These are phyloP conservation scores for Thumatha senex DNA, from an alignment of 2,888 invertebrate genomes.

Conservation along the genomic window DNA sequence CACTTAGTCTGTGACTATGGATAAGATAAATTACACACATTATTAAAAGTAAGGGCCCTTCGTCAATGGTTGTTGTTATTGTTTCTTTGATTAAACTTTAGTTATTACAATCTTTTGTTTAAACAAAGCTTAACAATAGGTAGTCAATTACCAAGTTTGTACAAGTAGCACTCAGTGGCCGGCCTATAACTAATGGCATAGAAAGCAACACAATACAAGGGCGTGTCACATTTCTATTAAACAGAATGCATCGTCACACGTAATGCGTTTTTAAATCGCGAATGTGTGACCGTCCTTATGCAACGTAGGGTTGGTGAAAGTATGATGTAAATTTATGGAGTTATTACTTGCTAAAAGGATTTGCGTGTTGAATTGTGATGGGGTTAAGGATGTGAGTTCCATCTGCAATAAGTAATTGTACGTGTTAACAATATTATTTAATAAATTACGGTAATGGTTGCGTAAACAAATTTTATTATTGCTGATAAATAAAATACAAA, in stretches of 20 bases:
- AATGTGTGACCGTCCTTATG: conserved; percentile 33
- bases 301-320: conserved; percentile 42
- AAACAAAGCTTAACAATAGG: conserved; percentile 2
- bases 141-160: conserved; percentile 3
- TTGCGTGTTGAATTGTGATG: conserved; percentile 6
- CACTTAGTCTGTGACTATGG: too few relatives aligned
- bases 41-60: background rate
- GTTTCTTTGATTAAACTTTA: conserved; percentile 13
- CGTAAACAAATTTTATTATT: background rate
- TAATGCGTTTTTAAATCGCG: conserved; percentile 39
- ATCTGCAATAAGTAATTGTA: background rate
- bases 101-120: conserved; percentile 13
- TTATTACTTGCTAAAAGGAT: background rate
- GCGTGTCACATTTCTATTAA: conserved; percentile 38
- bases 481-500: background rate
- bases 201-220: conserved; percentile 41
- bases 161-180: conserved; percentile 1
- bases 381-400: background rate
- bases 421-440: background rate
- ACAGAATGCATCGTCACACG: conserved; percentile 29
- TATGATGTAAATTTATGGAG: conserved; percentile 2
- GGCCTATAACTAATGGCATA: conserved; percentile 32
- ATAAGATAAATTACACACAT: too few relatives aligned
- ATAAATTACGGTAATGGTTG: background rate
- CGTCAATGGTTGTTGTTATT: background rate